These are phyloP conservation scores for Nothoprocta perdicaria DNA, from an alignment of 2,113 vertebrate genomes.

Conservation along the genomic window DNA sequence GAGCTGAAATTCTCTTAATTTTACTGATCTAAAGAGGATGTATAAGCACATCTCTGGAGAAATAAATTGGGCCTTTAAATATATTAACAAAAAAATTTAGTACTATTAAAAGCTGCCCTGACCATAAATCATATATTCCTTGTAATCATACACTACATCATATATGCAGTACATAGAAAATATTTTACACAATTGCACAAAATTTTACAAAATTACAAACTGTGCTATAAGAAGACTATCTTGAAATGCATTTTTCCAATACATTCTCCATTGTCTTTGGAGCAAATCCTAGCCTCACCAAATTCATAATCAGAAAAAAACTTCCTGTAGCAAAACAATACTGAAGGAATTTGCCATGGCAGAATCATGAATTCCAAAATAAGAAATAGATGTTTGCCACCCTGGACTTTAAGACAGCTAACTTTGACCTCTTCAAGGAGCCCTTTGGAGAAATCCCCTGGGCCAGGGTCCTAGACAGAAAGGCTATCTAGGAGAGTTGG, in stretches of 20 bases:
- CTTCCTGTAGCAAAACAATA: background rate
- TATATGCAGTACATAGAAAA: background rate
- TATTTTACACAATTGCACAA: background rate
- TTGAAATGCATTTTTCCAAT: background rate
- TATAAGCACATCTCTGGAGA: background rate
- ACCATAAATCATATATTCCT: background rate
- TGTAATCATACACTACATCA: background rate
- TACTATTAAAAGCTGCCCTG: background rate
- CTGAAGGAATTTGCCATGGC: background rate
- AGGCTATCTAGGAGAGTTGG: too few relatives aligned
- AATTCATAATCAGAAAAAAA: background rate
- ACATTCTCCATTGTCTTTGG: background rate
- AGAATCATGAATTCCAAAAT: fast-evolving
- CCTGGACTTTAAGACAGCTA: too few relatives aligned
- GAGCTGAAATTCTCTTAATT: background rate
- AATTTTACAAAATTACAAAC: background rate
- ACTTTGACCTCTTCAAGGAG: too few relatives aligned
- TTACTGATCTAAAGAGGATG: background rate
- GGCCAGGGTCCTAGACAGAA: too few relatives aligned
- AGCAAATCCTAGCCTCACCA: background rate
- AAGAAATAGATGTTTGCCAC: background rate
- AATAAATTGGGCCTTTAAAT: background rate
- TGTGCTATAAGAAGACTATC: background rate
- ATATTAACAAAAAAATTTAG: background rate
- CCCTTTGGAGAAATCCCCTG: too few relatives aligned